Conservation (phyloP, 2,888 invertebrate genomes). For the Oscheius onirici region DNA sequence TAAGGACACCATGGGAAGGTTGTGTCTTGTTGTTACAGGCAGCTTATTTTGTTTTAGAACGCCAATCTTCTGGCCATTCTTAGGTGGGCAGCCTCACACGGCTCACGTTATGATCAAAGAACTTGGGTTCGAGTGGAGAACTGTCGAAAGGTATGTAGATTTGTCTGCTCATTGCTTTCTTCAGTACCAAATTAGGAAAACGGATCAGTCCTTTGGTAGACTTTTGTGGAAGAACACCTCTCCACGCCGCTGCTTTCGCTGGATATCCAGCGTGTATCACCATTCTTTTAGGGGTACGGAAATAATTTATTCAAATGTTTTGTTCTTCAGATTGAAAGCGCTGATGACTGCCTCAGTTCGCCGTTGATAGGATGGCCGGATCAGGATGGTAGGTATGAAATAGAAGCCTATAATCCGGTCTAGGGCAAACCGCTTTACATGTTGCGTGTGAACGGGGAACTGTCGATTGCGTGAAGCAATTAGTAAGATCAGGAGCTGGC, state of each 20-base stretch:
- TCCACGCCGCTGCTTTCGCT: constrained; percentile 67
- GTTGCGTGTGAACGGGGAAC: constrained; percentile 41
- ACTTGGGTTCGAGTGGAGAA: constrained; percentile 56
- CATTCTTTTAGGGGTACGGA: constrained; percentile 49
- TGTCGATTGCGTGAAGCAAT: constrained; percentile 46
- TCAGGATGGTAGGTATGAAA: constrained; percentile 33
- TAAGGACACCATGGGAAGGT: constrained; percentile 44
- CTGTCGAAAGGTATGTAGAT: constrained; percentile 26
- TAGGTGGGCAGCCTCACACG: constrained; percentile 67
- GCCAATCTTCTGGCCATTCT: constrained; percentile 67
- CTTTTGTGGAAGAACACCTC: constrained; percentile 55
- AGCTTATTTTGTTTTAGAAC: too few relatives aligned
- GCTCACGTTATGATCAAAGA: constrained; percentile 64
- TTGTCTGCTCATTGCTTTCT: background rate
- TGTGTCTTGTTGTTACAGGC: too few relatives aligned
- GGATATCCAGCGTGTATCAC: constrained; percentile 63
- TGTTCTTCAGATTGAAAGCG: constrained; percentile 51
- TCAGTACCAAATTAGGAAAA: background rate
- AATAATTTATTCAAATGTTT: background rate
- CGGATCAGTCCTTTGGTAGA: constrained; percentile 46
- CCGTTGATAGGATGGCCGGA: constrained; percentile 52
- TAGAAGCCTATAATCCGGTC: background rate
- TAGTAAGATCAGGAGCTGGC: constrained; percentile 49
- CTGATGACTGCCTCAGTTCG: constrained; percentile 41
- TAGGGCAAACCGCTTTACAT: constrained; percentile 56